A percentile compares a stretch with the other conserved stretches of the same genome.
phyloP scores from a whole-genome alignment of 2,888 invertebrate genomes.

The Exephanes ischioxanthus region DNA sequence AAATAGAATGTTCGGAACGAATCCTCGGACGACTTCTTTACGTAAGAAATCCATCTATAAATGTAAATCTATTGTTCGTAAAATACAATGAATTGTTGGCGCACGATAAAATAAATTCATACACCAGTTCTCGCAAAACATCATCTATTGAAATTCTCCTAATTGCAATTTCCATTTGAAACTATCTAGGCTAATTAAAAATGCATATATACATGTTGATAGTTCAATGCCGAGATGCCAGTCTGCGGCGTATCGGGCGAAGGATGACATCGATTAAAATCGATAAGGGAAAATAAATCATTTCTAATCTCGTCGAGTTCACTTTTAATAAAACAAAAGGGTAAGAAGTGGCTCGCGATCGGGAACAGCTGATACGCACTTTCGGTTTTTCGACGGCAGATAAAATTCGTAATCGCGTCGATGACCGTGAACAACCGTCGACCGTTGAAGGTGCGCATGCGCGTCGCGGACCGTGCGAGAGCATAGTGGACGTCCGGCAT shows the following conservation, averaged over 20 bases:
- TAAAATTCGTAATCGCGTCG: neutral
- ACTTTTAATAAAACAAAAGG: neutral
- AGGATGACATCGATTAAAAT: neutral
- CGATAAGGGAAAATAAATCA: neutral
- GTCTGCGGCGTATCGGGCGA: neutral
- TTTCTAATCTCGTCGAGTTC: neutral
- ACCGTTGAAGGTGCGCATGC: neutral
- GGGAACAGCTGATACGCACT: slow-evolving; percentile 9
- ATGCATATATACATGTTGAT: no score
- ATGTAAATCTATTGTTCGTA: slow-evolving; percentile 38
- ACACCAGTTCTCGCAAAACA: slow-evolving; percentile 15
- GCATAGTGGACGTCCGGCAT: slow-evolving; percentile 10
- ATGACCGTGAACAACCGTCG: neutral
- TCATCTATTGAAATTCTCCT: neutral
- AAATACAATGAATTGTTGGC: slow-evolving; percentile 7
- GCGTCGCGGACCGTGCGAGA: neutral
- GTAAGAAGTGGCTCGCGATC: neutral
- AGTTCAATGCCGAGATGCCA: no score
- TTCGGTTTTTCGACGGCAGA: neutral
- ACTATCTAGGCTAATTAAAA: neutral
- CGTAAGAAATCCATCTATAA: slow-evolving; percentile 30
- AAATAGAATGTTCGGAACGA: slow-evolving; percentile 23
- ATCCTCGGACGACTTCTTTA: slow-evolving; percentile 13
- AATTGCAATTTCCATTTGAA: neutral
- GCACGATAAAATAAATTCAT: slow-evolving; percentile 31